Percentiles rank a stretch among this genome's conserved stretches.
Evolutionary conservation across 2,113 vertebrate species (phyloP).

Genomic region (Oryzias curvinotus): DNA sequence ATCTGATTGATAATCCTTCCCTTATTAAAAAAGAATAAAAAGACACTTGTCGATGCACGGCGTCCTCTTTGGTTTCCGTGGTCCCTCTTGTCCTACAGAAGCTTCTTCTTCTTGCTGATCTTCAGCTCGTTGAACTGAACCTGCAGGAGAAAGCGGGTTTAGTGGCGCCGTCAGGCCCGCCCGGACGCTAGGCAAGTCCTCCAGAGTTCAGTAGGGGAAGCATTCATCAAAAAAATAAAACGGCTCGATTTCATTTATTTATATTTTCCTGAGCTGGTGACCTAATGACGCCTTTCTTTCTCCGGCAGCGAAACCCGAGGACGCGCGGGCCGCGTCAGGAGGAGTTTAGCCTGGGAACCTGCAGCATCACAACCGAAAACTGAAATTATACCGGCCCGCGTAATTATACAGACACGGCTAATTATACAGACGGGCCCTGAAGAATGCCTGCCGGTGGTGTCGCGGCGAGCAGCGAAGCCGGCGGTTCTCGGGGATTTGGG

Average conservation of each 20-base stretch:
- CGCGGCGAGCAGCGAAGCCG: slow-evolving; percentile 49
- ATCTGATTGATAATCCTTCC: slow-evolving; percentile 6
- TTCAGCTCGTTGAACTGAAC: slow-evolving; percentile 86
- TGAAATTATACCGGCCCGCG: slow-evolving; percentile 63
- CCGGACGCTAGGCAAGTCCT: not conserved
- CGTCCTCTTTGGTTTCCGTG: not conserved
- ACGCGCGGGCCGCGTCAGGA: slow-evolving; percentile 34
- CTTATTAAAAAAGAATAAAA: slow-evolving; percentile 29
- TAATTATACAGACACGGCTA: slow-evolving; percentile 70
- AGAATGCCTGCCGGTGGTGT: slow-evolving; percentile 68
- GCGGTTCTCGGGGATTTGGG: slow-evolving; percentile 62
- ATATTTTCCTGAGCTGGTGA: not conserved
- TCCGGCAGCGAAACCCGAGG: slow-evolving; percentile 34
- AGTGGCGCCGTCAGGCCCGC: too few species aligned
- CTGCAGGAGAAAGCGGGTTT: slow-evolving; percentile 78
- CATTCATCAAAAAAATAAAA: not conserved
- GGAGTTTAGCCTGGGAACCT: slow-evolving; percentile 60
- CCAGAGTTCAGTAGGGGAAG: not conserved
- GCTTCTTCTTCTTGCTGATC: slow-evolving; percentile 81
- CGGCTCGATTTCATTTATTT: not conserved
- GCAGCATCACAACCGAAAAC: slow-evolving; percentile 60
- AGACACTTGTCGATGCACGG: not conserved
- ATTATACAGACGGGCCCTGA: slow-evolving; percentile 63
- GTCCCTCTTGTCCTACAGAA: too few species aligned
- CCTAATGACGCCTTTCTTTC: not conserved